These are phyloP conservation scores for Pluvialis apricaria DNA, from an alignment of 2,113 vertebrate genomes.

Conservation along the genomic window DNA sequence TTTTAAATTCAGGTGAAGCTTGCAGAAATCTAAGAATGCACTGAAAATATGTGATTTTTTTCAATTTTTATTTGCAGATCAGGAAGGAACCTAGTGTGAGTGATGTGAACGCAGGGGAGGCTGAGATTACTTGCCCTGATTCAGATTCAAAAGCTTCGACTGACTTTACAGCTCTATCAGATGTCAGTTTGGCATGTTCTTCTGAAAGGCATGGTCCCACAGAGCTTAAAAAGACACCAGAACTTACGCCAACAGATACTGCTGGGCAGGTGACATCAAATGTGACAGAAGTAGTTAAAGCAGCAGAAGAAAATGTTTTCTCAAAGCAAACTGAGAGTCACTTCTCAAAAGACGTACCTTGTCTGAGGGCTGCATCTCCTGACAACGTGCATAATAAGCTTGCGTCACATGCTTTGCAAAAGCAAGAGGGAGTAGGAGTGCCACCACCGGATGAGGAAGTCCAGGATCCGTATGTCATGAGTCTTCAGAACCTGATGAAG, in stretches of 20 bases:
- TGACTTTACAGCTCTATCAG: constrained; percentile 58
- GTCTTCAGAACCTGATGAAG: constrained; percentile 88
- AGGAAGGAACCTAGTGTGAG: constrained; percentile 50
- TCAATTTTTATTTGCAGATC: constrained; percentile 69
- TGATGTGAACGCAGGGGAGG: constrained; percentile 22
- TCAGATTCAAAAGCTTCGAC: constrained; percentile 52
- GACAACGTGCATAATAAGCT: neutral
- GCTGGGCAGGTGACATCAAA: neutral
- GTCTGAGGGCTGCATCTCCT: neutral
- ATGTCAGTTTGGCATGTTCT: neutral
- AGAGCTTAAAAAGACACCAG: constrained; percentile 33
- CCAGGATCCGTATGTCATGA: constrained; percentile 72
- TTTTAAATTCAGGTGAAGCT: neutral
- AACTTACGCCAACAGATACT: neutral
- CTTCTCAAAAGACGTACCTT: neutral
- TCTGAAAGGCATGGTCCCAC: neutral
- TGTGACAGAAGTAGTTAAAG: neutral
- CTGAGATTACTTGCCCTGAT: constrained; percentile 25
- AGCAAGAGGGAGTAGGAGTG: constrained; percentile 11
- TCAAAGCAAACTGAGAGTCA: neutral
- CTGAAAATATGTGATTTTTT: neutral
- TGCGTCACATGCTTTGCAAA: neutral
- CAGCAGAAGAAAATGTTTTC: neutral
- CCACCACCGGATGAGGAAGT: constrained; percentile 31
- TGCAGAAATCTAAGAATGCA: neutral